phyloP scores from a whole-genome alignment of 2,797 vertebrate species.

The Amazonetta brasiliensis region DNA sequence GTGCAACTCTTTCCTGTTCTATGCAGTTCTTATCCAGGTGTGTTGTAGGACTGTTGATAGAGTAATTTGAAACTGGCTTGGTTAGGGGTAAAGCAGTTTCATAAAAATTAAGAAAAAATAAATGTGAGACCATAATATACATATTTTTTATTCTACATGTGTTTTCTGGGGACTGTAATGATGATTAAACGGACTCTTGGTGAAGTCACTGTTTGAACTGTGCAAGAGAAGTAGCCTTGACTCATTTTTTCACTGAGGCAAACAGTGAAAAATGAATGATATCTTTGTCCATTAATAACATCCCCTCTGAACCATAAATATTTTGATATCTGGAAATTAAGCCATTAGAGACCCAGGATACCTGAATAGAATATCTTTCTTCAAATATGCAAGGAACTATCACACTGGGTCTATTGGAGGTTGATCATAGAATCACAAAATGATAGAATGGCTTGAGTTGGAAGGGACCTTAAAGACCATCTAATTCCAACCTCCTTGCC shows the following conservation, averaged over 20 bases:
- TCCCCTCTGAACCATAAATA: neutral
- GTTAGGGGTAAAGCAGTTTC: neutral
- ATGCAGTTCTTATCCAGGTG: too few species aligned
- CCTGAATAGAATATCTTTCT: neutral
- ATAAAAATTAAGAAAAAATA: neutral
- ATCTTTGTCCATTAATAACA: neutral
- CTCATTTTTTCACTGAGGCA: neutral
- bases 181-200: neutral
- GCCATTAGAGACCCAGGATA: neutral
- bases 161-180: neutral
- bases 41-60: neutral
- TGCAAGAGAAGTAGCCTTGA: neutral
- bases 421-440: neutral
- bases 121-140: rapidly evolving
- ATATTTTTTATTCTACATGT: rapidly evolving
- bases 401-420: rapidly evolving
- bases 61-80: neutral
- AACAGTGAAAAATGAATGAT: neutral
- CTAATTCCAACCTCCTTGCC: too few species aligned
- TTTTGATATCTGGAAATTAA: neutral
- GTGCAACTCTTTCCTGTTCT: neutral
- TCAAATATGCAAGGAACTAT: neutral
- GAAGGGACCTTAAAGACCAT: too few species aligned
- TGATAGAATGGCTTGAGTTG: too few species aligned
- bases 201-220: neutral